These are phyloP conservation scores for Cotesia congregata DNA, from an alignment of 2,888 invertebrate species.

Conservation along the genomic window DNA sequence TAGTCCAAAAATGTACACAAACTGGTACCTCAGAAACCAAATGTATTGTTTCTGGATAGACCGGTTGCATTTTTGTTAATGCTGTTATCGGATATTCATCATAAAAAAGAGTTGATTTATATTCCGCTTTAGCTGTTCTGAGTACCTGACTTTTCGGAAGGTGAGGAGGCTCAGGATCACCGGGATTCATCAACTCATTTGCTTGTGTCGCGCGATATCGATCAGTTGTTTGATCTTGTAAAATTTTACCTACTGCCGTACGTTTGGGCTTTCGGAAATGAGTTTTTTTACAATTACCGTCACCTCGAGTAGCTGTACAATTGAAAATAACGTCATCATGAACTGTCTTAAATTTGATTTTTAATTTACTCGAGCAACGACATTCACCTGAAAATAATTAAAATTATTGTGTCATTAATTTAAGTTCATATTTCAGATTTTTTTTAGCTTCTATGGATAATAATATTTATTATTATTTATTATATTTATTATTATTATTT, in stretches of 20 bases:
- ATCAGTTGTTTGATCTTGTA: background rate
- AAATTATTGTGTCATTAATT: too few species aligned
- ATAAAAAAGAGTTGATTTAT: too few species aligned
- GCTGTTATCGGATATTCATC: too few species aligned
- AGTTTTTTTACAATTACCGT: slow-evolving; percentile 40
- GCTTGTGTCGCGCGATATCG: background rate
- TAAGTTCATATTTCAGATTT: too few species aligned
- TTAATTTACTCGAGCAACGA: too few species aligned
- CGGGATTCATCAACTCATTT: too few species aligned
- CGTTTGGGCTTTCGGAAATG: slow-evolving; percentile 41
- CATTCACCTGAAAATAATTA: too few species aligned
- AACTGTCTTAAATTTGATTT: too few species aligned
- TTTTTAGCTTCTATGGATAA: background rate
- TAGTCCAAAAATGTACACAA: slow-evolving; percentile 44
- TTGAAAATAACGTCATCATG: background rate
- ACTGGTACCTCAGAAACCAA: slow-evolving; percentile 42
- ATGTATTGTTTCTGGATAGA: slow-evolving; percentile 38
- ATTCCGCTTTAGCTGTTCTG: too few species aligned
- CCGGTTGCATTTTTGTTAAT: too few species aligned
- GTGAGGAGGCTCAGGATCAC: too few species aligned
- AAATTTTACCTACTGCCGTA: slow-evolving; percentile 30
- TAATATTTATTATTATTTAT: background rate
- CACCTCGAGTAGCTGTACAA: background rate
- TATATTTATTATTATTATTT: background rate
- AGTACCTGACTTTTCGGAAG: too few species aligned